These are phyloP conservation scores for Eira barbara DNA, from an alignment of 2,113 vertebrate species.

Conservation along the genomic window DNA sequence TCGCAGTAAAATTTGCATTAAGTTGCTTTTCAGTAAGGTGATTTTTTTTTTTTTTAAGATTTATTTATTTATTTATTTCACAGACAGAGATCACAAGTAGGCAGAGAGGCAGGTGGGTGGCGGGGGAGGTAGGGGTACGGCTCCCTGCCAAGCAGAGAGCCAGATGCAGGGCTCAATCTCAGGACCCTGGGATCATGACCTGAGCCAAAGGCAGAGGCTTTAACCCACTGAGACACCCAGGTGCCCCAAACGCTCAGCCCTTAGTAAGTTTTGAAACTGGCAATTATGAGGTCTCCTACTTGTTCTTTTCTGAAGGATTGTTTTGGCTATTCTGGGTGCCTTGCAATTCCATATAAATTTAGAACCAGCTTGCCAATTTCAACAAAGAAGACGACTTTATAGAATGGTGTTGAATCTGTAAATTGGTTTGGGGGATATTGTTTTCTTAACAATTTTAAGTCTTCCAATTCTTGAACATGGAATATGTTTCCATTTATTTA, in stretches of 20 bases:
- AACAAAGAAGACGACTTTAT: neutral
- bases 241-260: too few relatives aligned
- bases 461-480: neutral
- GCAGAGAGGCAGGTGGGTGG: too few relatives aligned
- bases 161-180: too few relatives aligned
- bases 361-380: neutral
- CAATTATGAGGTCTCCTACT: neutral
- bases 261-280: neutral
- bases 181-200: too few relatives aligned
- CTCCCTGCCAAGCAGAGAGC: too few relatives aligned
- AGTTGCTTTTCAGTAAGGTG: neutral
- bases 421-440: neutral
- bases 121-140: rapidly evolving
- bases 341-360: neutral
- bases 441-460: neutral
- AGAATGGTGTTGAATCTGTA: neutral
- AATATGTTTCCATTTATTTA: neutral
- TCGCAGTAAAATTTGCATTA: neutral
- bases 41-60: too few relatives aligned
- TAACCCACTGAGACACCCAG: too few relatives aligned
- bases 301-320: neutral
- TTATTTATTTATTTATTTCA: too few relatives aligned
- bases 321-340: neutral
- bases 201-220: too few relatives aligned
- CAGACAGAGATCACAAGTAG: too few relatives aligned